A percentile compares a stretch with the other conserved stretches of the same genome.
phyloP scores from a whole-genome alignment of 2,888 invertebrate species.

The Caenorhabditis becei region DNA sequence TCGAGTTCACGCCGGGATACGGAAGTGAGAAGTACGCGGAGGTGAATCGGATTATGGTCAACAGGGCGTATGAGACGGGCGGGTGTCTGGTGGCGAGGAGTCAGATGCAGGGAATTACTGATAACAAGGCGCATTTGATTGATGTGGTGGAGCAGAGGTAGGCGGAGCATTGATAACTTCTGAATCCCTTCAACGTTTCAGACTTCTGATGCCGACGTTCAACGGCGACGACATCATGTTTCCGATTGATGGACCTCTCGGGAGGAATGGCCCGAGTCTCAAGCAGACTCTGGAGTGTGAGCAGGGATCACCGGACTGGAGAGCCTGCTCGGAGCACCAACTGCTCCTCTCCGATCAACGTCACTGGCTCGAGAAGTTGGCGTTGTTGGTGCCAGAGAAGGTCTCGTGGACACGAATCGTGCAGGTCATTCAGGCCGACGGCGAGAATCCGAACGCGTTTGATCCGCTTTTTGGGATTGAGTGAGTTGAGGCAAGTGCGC shows the following conservation, averaged over 20 bases:
- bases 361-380: slow-evolving; percentile 69
- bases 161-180: background rate
- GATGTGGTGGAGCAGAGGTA: slow-evolving; percentile 69
- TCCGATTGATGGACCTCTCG: slow-evolving; percentile 75
- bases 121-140: slow-evolving; percentile 67
- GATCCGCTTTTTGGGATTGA: slow-evolving; percentile 12
- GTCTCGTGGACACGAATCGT: slow-evolving; percentile 48
- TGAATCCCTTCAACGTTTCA: slow-evolving; percentile 26
- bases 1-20: slow-evolving; percentile 75
- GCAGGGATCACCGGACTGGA: slow-evolving; percentile 58
- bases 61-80: slow-evolving; percentile 69
- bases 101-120: slow-evolving; percentile 73
- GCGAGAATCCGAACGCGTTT: background rate
- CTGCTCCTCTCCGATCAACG: slow-evolving; percentile 66
- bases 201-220: slow-evolving; percentile 75
- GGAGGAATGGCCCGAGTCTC: slow-evolving; percentile 69
- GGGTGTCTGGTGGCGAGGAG: slow-evolving; percentile 73
- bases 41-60: slow-evolving; percentile 74
- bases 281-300: slow-evolving; percentile 69
- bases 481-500: slow-evolving; percentile 6
- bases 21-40: slow-evolving; percentile 74
- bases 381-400: slow-evolving; percentile 64
- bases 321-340: slow-evolving; percentile 67
- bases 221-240: slow-evolving; percentile 76
- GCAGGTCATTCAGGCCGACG: slow-evolving; percentile 42